Conservation (phyloP, 2,113 vertebrate genomes). For the Butorides virescens region DNA sequence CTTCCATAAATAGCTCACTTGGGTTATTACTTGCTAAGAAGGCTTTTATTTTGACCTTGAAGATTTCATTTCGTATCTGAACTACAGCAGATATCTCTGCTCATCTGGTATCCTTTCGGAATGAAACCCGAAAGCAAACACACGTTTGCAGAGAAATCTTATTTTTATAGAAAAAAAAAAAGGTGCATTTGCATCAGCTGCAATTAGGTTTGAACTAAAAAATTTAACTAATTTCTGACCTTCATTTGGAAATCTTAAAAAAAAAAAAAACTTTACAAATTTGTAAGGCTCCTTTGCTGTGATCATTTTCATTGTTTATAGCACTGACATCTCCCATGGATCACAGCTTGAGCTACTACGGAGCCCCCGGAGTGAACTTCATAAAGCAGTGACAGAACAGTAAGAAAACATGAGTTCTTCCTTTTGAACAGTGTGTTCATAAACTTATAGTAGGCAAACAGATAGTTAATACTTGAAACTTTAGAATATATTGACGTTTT, state of each 20-base stretch:
- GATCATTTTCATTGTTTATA: not conserved
- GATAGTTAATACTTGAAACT: not conserved
- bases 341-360: not conserved
- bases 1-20: not conserved
- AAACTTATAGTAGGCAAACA: not conserved
- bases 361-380: not conserved
- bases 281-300: not conserved
- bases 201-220: not conserved
- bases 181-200: not conserved
- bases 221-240: not conserved
- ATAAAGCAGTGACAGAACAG: not conserved
- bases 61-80: not conserved
- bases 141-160: rapidly evolving
- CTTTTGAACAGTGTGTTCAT: not conserved
- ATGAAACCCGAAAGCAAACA: not conserved
- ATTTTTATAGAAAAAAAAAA: not conserved
- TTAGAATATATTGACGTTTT: not conserved
- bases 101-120: not conserved
- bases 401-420: not conserved
- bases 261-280: not conserved
- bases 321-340: not conserved
- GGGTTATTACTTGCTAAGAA: not conserved
- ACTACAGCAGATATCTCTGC: not conserved
- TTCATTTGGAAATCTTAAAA: not conserved
- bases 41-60: not conserved